Percentiles rank a stretch among this genome's conserved stretches.
phyloP scores from a whole-genome alignment of 1,140 invertebrate species.

The Drosophila equinoxialis region DNA sequence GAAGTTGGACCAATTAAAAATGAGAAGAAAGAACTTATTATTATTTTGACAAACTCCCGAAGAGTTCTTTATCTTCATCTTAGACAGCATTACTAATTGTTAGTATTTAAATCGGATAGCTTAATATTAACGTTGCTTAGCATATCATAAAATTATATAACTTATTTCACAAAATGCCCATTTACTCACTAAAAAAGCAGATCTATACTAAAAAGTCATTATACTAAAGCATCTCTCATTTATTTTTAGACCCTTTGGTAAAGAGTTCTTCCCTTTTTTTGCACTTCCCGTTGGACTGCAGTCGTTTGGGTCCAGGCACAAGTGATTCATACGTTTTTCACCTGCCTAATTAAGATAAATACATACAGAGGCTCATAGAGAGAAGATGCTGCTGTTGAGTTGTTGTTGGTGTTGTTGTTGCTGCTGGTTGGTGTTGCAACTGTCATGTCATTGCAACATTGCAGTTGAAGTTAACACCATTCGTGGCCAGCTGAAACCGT shows the following conservation, averaged over 20 bases:
- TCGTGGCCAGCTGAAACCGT: slow-evolving; percentile 55
- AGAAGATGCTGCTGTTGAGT: slow-evolving; percentile 33
- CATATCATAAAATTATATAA: too few species aligned
- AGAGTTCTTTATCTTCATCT: too few species aligned
- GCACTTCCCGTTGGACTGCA: slow-evolving; percentile 26
- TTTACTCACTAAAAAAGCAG: too few species aligned
- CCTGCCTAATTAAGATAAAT: slow-evolving; percentile 74
- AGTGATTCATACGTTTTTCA: slow-evolving; percentile 48
- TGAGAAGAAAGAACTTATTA: too few species aligned
- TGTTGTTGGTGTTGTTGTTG: slow-evolving; percentile 65
- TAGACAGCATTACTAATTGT: too few species aligned
- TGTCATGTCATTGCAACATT: slow-evolving; percentile 48
- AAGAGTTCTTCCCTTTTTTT: slow-evolving; percentile 20
- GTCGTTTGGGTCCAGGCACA: neutral
- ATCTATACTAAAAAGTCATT: too few species aligned
- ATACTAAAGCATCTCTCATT: too few species aligned
- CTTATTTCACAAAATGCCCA: too few species aligned
- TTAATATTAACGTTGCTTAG: too few species aligned
- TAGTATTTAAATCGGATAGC: too few species aligned
- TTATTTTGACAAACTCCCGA: too few species aligned
- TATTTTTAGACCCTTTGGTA: neutral
- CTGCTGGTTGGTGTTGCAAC: slow-evolving; percentile 55
- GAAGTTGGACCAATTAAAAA: too few species aligned
- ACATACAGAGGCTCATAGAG: slow-evolving; percentile 25
- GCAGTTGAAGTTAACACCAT: slow-evolving; percentile 74